A percentile compares a stretch with the other conserved stretches of the same genome.
phyloP scores from a whole-genome alignment of 2,113 vertebrate genomes.

The Opisthocomus hoazin region DNA sequence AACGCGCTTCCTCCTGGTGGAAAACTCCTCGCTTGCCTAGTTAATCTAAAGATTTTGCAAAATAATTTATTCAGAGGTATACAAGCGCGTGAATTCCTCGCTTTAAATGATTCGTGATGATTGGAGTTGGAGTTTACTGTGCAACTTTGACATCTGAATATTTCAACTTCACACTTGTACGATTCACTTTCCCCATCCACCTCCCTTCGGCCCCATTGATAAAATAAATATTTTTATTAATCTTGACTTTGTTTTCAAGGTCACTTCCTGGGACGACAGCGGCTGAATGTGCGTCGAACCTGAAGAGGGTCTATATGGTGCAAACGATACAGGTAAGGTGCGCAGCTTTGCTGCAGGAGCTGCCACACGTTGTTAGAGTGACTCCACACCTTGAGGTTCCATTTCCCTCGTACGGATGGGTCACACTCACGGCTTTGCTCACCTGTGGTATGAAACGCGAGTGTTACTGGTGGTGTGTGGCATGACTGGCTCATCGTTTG shows the following conservation, averaged over 20 bases:
- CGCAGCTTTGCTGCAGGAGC: not conserved
- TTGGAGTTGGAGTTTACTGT: not conserved
- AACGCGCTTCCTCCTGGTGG: no score
- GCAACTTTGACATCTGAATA: not conserved
- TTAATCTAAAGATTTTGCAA: no score
- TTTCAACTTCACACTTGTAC: not conserved
- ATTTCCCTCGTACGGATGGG: not conserved
- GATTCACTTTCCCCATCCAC: not conserved
- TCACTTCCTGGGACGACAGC: slow-evolving; percentile 94
- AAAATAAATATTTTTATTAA: not conserved
- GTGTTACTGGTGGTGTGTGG: not conserved
- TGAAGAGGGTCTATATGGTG: slow-evolving; percentile 95
- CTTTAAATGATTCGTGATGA: not conserved
- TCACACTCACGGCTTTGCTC: not conserved
- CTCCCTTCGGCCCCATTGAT: not conserved
- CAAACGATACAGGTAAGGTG: slow-evolving; percentile 87
- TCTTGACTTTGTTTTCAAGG: slow-evolving; percentile 58
- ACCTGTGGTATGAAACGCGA: not conserved
- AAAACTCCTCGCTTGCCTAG: no score
- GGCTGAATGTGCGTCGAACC: slow-evolving; percentile 90
- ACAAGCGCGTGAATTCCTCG: no score
- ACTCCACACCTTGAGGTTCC: not conserved
- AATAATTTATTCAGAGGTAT: no score
- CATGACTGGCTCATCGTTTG: not conserved
- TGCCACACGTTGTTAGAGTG: not conserved